Conservation (phyloP, 2,888 invertebrate species). For the Griposia aprilina region DNA sequence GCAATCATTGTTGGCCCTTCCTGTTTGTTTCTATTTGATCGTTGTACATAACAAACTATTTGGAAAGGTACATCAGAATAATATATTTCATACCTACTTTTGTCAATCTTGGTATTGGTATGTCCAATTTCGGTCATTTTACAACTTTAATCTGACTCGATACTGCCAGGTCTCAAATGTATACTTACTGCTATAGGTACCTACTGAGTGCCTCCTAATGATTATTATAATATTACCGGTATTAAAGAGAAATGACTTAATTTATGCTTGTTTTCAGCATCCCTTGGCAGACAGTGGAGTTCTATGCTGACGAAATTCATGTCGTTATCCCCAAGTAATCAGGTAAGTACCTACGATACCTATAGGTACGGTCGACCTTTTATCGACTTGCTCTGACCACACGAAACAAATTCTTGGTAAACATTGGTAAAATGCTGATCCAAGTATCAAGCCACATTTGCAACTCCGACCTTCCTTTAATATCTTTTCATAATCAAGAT, state of each 20-base stretch:
- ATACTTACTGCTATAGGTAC: not conserved
- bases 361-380: too few relatives aligned
- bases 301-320: not conserved
- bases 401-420: constrained; percentile 13
- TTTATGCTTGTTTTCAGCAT: not conserved
- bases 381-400: not conserved
- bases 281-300: not conserved
- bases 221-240: not conserved
- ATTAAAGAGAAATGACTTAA: not conserved
- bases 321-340: not conserved
- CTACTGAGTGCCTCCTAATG: not conserved
- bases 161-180: not conserved
- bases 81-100: not conserved
- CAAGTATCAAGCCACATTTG: constrained; percentile 1
- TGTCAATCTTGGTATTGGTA: not conserved
- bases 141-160: not conserved
- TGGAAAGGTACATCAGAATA: not conserved
- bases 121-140: not conserved
- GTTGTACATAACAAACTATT: not conserved
- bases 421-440: constrained; percentile 10
- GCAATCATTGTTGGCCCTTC: constrained; percentile 26
- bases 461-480: constrained; percentile 22
- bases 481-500: constrained; percentile 29
- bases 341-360: not conserved
- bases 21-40: constrained; percentile 33